phyloP scores from a whole-genome alignment of 2,113 vertebrate species.

The Megaceryle torquata region DNA sequence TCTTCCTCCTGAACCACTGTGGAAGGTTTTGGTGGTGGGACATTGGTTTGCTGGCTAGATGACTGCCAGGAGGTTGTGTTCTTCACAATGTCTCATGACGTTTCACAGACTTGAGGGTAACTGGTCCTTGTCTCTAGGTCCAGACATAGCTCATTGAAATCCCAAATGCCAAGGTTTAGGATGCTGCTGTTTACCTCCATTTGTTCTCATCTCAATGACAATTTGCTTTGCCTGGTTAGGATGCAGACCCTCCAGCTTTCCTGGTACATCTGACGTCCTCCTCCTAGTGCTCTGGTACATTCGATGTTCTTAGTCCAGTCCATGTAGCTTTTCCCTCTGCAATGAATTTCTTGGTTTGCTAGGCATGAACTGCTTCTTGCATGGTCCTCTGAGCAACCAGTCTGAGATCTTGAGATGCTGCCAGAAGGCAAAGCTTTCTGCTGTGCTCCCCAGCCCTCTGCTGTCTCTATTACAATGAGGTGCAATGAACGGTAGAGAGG shows the following conservation, averaged over 20 bases:
- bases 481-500: fast-evolving
- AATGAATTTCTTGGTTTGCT: not conserved
- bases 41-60: not conserved
- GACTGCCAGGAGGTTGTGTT: not conserved
- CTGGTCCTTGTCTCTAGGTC: not conserved
- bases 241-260: not conserved
- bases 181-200: not conserved
- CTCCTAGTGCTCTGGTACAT: not conserved
- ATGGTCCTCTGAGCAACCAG: not conserved
- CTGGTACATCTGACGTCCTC: too few relatives aligned
- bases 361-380: fast-evolving
- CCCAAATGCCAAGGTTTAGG: not conserved
- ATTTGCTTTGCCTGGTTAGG: not conserved
- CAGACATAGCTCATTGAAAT: not conserved
- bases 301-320: not conserved
- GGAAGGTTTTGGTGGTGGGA: not conserved
- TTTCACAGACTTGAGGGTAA: not conserved
- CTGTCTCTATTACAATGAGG: fast-evolving
- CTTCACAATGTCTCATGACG: not conserved
- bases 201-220: not conserved
- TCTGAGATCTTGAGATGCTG: not conserved
- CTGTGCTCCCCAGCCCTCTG: not conserved
- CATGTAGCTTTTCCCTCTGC: not conserved
- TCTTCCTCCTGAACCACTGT: not conserved
- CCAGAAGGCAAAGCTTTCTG: not conserved